Base-by-base conservation (phyloP, 2,113 vertebrate species). In the Dipodomys merriami region DNA sequence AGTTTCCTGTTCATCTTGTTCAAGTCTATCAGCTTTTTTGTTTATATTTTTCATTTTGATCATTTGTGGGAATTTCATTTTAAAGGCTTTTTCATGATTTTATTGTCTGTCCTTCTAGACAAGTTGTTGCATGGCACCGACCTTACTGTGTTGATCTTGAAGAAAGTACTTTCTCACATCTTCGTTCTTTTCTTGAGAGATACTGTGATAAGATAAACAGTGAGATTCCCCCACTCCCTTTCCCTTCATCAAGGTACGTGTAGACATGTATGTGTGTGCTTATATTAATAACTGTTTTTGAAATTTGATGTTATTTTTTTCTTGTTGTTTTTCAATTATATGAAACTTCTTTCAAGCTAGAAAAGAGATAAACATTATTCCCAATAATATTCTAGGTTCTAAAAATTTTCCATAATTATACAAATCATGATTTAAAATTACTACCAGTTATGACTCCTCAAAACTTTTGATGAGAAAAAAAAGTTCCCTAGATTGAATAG, bases 131-230 rank as follows among this genome's bases (percentile, higher is more conserved):
- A 0, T 99, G 99, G 99, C 99, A 99, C 96, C 98, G 99, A 91
- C 99, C 99, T 62, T 99, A 99, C 90, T 99, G 99, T 83, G 99
- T 99, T 0, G 99, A 99, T 96, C 98, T 99, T 90, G 99, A 99
- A 96, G 99, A 99, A 97, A 99, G 99, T 92, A 99, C 99, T 5
- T 99, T 99, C 96, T 98, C 99, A 0, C 99, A 99, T 93, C 97
- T 99, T 30, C 98, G 99, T 88, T 99, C 98, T 94, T 99, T 99
- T 96, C 98, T 99, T 2, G 99, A 99, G 97, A 98, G 98, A 97
- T 99, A 99, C 97, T 99, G 99, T 96, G 99, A 99, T 94, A 99
- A 99, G 97, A 99, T 99, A 78, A 98, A 98, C 93, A 98, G 98
- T 81, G 99, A 99, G 88, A 97, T 98, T 2, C 99, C 99, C 1